A percentile compares a stretch with the other conserved stretches of the same genome.
These are phyloP conservation scores for Uropsilus gracilis DNA, from an alignment of 2,113 vertebrate species.

Conservation along the genomic window DNA sequence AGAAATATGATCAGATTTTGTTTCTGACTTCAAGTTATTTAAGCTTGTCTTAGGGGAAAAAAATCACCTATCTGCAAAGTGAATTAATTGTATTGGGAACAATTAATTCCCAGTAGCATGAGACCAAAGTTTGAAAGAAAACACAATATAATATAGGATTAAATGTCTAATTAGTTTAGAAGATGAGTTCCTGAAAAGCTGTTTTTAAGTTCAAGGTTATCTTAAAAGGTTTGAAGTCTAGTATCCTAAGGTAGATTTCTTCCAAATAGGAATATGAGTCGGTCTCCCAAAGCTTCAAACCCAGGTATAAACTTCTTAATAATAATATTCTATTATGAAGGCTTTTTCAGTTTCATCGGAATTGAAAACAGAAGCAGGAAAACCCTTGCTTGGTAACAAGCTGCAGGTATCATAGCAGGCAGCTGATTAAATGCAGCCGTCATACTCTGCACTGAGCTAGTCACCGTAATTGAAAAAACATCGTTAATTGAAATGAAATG, in stretches of 20 bases:
- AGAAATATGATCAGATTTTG: background rate
- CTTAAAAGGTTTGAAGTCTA: background rate
- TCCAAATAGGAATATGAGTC: background rate
- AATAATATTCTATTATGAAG: background rate
- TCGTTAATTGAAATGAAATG: background rate
- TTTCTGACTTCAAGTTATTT: background rate
- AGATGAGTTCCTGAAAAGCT: background rate
- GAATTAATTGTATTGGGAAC: background rate
- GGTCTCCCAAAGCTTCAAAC: background rate
- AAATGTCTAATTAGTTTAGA: slow-evolving; percentile 3
- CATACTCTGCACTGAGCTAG: background rate
- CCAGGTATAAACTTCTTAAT: background rate
- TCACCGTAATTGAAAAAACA: background rate
- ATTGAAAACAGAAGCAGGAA: background rate
- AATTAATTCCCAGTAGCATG: no score
- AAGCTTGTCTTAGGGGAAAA: background rate
- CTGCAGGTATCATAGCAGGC: background rate
- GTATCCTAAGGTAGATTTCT: background rate
- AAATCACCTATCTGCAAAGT: background rate
- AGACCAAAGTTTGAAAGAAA: background rate
- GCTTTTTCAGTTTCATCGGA: background rate
- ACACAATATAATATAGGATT: background rate
- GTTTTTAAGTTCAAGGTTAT: background rate
- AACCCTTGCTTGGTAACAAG: background rate
- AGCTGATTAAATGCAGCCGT: background rate